These are phyloP conservation scores for Phalacrocorax aristotelis DNA, from an alignment of 2,113 vertebrate species.

Conservation along the genomic window DNA sequence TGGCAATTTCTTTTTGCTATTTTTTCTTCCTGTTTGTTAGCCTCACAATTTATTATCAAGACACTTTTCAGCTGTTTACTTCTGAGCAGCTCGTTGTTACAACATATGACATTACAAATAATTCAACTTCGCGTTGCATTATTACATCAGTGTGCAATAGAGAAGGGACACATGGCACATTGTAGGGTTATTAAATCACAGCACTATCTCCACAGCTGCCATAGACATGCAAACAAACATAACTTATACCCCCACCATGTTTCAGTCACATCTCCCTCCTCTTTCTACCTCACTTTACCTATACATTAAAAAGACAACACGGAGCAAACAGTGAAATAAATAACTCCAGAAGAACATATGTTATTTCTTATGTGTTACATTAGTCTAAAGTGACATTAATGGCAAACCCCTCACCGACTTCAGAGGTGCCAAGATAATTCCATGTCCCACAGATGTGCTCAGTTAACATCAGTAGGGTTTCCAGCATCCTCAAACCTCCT, in stretches of 20 bases:
- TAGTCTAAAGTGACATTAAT: not conserved
- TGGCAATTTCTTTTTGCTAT: not conserved
- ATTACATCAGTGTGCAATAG: not conserved
- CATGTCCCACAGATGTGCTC: rapidly evolving
- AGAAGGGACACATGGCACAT: not conserved
- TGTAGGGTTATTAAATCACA: constrained; percentile 41
- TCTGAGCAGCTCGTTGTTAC: not conserved
- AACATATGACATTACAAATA: constrained; percentile 12
- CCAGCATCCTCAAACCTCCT: not conserved
- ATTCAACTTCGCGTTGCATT: not conserved
- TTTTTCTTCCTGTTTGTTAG: not conserved
- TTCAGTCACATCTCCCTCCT: not conserved
- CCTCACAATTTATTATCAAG: not conserved
- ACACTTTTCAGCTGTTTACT: not conserved
- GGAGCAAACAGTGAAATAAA: not conserved
- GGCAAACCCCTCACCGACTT: not conserved
- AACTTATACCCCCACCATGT: not conserved
- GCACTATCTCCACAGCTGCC: constrained; percentile 1
- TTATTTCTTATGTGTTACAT: not conserved
- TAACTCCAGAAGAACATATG: not conserved
- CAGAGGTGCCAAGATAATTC: not conserved
- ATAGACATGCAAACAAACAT: constrained; percentile 1
- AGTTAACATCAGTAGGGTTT: not conserved
- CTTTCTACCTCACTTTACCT: not conserved
- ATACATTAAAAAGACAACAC: too few species aligned